Evolutionary conservation across 2,888 invertebrate genomes (phyloP), one percentile per base, ranked within the genome.

Genomic region (Drosophila pseudotakahashii): DNA sequence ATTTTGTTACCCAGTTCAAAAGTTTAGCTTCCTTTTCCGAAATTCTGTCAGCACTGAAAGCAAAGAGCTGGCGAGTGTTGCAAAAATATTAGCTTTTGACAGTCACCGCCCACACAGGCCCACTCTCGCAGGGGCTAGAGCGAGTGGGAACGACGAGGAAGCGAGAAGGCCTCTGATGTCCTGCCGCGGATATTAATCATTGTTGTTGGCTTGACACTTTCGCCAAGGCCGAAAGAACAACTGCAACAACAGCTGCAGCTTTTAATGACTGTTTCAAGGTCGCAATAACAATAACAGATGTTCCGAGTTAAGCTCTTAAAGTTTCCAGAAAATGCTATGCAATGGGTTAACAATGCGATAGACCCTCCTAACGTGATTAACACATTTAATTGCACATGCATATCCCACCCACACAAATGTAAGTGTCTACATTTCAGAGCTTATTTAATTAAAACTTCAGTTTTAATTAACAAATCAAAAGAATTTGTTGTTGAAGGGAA

Each of bases 161-260:
- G 34, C 26, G 53, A 36, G 7, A 59, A 39, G 54, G 19, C 58
- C 39, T 37, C 59, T 71, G 54, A 57, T 76, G 71, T 71, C 68
- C 76, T 70, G 73, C 55, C 71, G 70, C 73, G 83, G 87, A 84
- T 84, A 84, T 87, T 84, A 86, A 84, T 83, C 84, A 87, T 78
- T 78, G 78, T 66, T 64, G 64, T 53, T 37, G 63, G 62, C 32
- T 37, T 71, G 72, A 70, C 76, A 68, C 68, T 69, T 69, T 47
- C 26, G 30, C 45, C 78, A 79, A 79, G 85, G 85, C 52, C 62
- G 45, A 42, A 63, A 59, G 62, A 44, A 32, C 16, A 70, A 70
- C 48, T 50, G 64, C 48, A 68, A 55, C 61, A 42, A 42, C 60
- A 42, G 62, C 71, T 51, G 54, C 51, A 36, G 55, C 63, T 73